These are phyloP conservation scores for Arizona elegans DNA, from an alignment of 2,113 vertebrate genomes.

Conservation along the genomic window DNA sequence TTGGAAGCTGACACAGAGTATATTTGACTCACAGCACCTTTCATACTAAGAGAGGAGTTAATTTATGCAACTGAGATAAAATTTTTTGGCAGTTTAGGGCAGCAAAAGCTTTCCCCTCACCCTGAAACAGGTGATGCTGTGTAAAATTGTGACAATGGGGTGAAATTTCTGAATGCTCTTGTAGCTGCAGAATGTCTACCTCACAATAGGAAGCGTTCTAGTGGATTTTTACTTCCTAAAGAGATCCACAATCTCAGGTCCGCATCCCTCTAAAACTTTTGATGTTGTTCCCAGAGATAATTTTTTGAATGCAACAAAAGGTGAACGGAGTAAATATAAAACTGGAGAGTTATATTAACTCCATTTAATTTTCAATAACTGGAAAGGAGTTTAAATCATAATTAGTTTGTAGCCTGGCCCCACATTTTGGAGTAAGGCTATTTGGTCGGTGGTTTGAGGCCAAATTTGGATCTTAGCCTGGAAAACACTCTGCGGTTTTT, in stretches of 20 bases:
- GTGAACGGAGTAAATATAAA: not conserved
- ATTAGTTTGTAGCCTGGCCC: not conserved
- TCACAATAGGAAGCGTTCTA: not conserved
- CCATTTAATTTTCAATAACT: not conserved
- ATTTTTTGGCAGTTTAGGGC: not conserved
- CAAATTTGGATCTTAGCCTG: not conserved
- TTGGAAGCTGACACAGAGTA: not conserved
- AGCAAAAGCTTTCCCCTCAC: not conserved
- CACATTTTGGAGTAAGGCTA: not conserved
- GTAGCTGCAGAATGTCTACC: not conserved
- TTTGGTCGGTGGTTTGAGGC: not conserved
- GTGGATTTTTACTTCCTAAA: not conserved
- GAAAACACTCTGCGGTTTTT: not conserved
- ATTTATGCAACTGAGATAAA: not conserved
- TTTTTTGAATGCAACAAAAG: not conserved
- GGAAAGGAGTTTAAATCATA: not conserved
- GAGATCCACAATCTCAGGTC: not conserved
- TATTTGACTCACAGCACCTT: not conserved
- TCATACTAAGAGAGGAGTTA: not conserved
- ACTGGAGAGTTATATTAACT: not conserved
- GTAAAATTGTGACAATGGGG: not conserved
- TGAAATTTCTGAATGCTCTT: not conserved
- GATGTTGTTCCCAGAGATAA: not conserved
- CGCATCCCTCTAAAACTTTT: not conserved
- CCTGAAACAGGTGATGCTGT: not conserved